Evolutionary conservation across 1,140 invertebrate species (phyloP), one percentile per base, ranked within the genome.

Genomic region (Phymastichus coffea): DNA sequence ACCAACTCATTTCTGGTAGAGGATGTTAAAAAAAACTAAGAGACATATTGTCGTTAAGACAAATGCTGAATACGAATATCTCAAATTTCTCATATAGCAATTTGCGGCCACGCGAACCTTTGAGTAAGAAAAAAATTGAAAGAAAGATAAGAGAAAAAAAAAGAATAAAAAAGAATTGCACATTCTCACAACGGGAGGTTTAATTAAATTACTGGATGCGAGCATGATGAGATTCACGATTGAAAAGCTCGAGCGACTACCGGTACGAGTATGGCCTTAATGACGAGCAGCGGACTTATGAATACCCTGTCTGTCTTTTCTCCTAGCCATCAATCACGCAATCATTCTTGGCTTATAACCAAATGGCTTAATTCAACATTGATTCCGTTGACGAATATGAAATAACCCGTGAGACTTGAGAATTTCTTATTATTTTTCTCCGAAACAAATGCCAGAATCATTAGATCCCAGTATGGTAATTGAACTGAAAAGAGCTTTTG

Each of bases 301-400:
- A 46, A 58, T 41, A 14, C 37, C 22, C 40, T 2, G 41, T 15
- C 40, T 49, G 26, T 37, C 48, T 44, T 30, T 53, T 52, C 49
- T 14, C 19, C 20, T 4, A 3, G 9, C 33, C 49, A 59, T 59
- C 57, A 47, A 59, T 59, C 57, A 59, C 30, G 41, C 26, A 53
- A 53, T 59, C 41, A 51, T 59, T 52, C 41, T 38, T 14, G 33
- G 47, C 20, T 52, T 46, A 64, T 65, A 64, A 55, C 64, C 61
- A 30, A 46, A 63, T 54, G 53, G 54, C 65, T 70, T 75, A 69
- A 76, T 75, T 70, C 66, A 63, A 70, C 66, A 66, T 75, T 72
- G 71, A 76, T 75, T 71, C 64, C 63, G 47, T 38, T 55, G 28
- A n/a, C 7, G 10, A 56, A 40, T 33, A 23, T 22, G 14, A 49